Evolutionary conservation across 2,888 invertebrate species (phyloP).

Genomic region (Prosopocoilus inquinatus): DNA sequence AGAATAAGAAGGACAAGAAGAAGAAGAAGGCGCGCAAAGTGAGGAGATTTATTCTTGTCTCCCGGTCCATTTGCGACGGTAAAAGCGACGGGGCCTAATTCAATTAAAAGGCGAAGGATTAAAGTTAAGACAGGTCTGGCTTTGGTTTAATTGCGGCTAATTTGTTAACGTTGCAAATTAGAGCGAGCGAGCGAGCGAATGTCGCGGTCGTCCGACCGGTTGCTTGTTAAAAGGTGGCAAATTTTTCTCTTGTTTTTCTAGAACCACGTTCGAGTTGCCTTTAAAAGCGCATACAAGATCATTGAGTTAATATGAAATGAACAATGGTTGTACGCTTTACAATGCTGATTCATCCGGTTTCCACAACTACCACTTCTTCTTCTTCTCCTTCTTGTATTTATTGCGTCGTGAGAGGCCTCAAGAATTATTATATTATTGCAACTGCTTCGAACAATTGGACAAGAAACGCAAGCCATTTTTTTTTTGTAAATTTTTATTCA

Average conservation of each 20-base stretch:
- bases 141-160: conserved; percentile 36
- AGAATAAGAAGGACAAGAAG: conserved; percentile 10
- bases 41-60: conserved; percentile 22
- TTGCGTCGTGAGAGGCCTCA: not conserved
- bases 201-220: conserved; percentile 25
- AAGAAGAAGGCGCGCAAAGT: conserved; percentile 12
- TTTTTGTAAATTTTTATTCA: no score
- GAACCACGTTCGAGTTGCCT: conserved; percentile 34
- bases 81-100: conserved; percentile 30
- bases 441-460: no score
- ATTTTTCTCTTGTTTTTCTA: conserved; percentile 37
- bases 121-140: conserved; percentile 29
- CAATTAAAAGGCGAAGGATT: conserved; percentile 35
- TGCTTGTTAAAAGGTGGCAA: conserved; percentile 34
- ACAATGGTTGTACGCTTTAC: conserved; percentile 46
- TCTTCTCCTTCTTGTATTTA: not conserved
- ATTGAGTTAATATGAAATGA: conserved; percentile 46
- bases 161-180: conserved; percentile 40
- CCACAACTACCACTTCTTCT: not conserved
- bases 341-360: conserved; percentile 37
- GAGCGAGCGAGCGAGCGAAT: no score
- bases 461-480: no score
- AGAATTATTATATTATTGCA: not conserved
- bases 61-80: conserved; percentile 19
- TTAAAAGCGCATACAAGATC: conserved; percentile 40